phyloP scores from a whole-genome alignment of 2,797 vertebrate genomes.

The Chrysolophus pictus region DNA sequence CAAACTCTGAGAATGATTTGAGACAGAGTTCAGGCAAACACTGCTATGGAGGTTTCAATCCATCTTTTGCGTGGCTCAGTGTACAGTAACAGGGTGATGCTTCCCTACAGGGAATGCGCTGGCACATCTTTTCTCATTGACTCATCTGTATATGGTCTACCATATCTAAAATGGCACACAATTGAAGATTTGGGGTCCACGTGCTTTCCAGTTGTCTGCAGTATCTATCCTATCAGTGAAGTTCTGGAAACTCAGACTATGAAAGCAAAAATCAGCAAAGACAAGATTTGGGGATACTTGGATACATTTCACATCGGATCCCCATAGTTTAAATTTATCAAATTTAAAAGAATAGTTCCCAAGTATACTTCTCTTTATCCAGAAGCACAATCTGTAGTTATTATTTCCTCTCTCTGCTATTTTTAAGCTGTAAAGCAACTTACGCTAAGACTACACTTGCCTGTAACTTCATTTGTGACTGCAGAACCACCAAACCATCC shows the following conservation, averaged over 20 bases:
- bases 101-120: not conserved
- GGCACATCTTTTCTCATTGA: slow-evolving; percentile 42
- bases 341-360: not conserved
- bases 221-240: not conserved
- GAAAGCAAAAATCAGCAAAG: not conserved
- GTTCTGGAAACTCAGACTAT: not conserved
- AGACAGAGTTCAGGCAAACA: not conserved
- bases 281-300: not conserved
- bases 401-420: not conserved
- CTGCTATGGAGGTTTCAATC: not conserved
- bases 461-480: not conserved
- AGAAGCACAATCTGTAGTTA: not conserved
- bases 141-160: not conserved
- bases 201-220: not conserved
- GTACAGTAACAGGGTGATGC: not conserved
- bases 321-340: not conserved
- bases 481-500: not conserved
- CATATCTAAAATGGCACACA: not conserved
- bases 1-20: not conserved
- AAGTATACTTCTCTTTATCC: not conserved
- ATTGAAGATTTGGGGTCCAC: not conserved
- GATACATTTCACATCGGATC: not conserved
- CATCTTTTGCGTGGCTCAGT: not conserved
- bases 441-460: not conserved
- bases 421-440: not conserved